Base-by-base conservation (phyloP, 1,140 invertebrate genomes). In the Dendrolimus kikuchii region DNA sequence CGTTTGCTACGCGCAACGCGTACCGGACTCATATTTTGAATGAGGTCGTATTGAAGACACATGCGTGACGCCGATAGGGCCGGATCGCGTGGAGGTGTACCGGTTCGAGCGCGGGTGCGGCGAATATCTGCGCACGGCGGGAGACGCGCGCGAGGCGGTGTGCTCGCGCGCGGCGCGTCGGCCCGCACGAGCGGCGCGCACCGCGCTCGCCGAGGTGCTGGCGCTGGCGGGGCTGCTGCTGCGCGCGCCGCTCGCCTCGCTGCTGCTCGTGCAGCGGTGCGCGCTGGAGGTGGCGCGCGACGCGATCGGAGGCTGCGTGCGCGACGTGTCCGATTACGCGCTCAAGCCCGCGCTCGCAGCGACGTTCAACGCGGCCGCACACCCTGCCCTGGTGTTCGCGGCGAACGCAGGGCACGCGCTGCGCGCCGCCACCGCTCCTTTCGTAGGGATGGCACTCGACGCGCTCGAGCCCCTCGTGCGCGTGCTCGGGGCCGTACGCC, bases 391-490 rank as follows among this genome's bases (percentile, higher is more conserved):
- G 2, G n/a, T 46, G 44, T 46, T 46, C 44, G 7, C 36, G 44
- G 9, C 9, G 44, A 9, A 46, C 9, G 6, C 36, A n/a, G 44
- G 44, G 6, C 9, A 36, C 44, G 44, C 44, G 4, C 9, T 46
- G 44, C 44, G 44, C 44, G 44, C 9, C 9, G 6, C 44, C 4
- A n/a, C 36, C 9, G 9, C 9, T 4, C 44, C 44, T 1, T 6
- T 46, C 4, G 7, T n/a, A n/a, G 3, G 9, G 44, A 5, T 36
- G n/a, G 44, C 64, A 49, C 55, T 74, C 6, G 62, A 74, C 38
- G 68, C 60, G 6, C 46, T 62, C 36, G 71, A 68, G 52, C 68
- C 72, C 40, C 40, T 54, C 6, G 60, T 63, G 48, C 68, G 66
- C 37, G 42, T 70, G 47, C 56, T 76, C n/a, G 51, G 60, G 9